Conservation (phyloP, 2,797 vertebrate species). For the Labroides dimidiatus region DNA sequence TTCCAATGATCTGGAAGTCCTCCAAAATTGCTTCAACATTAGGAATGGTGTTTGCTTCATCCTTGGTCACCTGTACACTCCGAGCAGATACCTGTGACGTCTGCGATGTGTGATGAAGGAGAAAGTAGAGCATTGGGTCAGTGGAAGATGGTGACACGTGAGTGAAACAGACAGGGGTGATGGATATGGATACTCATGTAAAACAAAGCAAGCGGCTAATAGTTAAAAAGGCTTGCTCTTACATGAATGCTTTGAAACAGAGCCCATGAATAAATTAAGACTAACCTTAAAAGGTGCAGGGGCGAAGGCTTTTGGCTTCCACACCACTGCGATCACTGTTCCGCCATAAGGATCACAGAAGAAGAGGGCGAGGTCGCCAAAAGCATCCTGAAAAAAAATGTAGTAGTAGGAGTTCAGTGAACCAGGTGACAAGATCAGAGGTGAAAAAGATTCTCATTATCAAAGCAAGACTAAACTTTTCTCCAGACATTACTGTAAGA, state of each 20-base stretch:
- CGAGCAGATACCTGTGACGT: slow-evolving; percentile 87
- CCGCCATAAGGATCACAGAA: slow-evolving; percentile 94
- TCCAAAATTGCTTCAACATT: slow-evolving; percentile 94
- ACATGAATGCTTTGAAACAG: not conserved
- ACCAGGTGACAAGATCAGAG: too few relatives aligned
- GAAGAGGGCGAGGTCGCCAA: slow-evolving; percentile 92
- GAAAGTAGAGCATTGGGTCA: not conserved
- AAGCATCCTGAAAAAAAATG: slow-evolving; percentile 85
- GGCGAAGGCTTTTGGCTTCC: slow-evolving; percentile 93
- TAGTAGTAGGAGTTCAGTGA: not conserved
- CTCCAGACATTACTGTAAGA: too few relatives aligned
- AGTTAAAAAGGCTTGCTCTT: not conserved
- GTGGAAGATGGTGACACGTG: not conserved
- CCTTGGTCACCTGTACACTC: slow-evolving; percentile 78
- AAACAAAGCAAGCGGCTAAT: not conserved
- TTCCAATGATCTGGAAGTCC: slow-evolving; percentile 90
- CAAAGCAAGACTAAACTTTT: too few relatives aligned
- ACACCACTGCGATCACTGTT: slow-evolving; percentile 91
- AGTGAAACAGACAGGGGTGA: not conserved
- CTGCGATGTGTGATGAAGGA: slow-evolving; percentile 70
- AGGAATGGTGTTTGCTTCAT: slow-evolving; percentile 83
- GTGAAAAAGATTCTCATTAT: too few relatives aligned
- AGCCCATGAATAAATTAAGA: not conserved
- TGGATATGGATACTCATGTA: not conserved
- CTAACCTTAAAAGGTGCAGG: slow-evolving; percentile 92